These are phyloP conservation scores for Plebejus argus DNA, from an alignment of 2,888 invertebrate species.

Conservation along the genomic window DNA sequence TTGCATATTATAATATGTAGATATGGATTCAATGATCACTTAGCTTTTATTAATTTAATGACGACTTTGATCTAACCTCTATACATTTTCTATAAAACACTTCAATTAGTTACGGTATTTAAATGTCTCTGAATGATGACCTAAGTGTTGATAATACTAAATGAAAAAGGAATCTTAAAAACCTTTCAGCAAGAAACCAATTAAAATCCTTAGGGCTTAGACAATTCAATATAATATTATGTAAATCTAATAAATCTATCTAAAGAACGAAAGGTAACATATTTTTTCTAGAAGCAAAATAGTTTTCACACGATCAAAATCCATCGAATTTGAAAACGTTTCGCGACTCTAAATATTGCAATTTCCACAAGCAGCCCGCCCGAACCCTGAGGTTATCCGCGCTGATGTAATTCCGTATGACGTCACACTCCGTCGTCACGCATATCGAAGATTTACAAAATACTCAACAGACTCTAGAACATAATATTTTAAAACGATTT, in stretches of 20 bases:
- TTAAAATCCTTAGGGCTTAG: background rate
- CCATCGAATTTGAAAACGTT: background rate
- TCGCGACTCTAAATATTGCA: slow-evolving; percentile 1
- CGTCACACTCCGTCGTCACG: background rate
- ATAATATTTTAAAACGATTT: too few species aligned
- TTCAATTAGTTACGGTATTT: too few species aligned
- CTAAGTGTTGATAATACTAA: too few species aligned
- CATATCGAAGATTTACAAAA: background rate
- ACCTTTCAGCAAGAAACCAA: background rate
- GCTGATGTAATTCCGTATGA: background rate
- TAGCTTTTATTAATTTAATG: too few species aligned
- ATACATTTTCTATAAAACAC: too few species aligned
- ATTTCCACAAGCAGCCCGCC: background rate
- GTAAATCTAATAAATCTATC: too few species aligned
- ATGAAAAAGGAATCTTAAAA: background rate
- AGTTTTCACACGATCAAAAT: background rate
- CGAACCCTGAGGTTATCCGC: background rate
- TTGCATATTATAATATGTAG: too few species aligned
- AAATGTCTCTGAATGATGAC: too few species aligned
- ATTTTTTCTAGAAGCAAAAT: background rate
- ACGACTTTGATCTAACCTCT: too few species aligned
- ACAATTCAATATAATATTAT: too few species aligned
- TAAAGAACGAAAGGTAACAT: background rate
- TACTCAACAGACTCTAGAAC: too few species aligned
- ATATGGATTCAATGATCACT: too few species aligned